These are phyloP conservation scores for Coboldia fuscipes DNA, from an alignment of 1,140 invertebrate genomes.

Conservation along the genomic window DNA sequence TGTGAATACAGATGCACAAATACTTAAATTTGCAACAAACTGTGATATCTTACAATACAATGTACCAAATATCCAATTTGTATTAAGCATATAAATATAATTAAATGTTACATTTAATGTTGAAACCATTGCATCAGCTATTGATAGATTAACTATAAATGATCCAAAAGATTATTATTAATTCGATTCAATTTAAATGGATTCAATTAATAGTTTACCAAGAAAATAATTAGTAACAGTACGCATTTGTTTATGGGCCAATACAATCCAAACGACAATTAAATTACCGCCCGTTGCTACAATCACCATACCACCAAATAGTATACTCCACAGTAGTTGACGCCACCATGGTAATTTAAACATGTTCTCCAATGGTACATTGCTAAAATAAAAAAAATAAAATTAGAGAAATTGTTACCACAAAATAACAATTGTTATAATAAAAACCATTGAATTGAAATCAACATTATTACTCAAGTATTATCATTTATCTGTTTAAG, in stretches of 20 bases:
- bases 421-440: no score
- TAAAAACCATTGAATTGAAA: no score
- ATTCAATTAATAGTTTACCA: constrained; percentile 25
- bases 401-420: no score
- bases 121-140: constrained; percentile 86
- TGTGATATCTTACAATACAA: constrained; percentile 87
- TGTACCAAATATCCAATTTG: constrained; percentile 83
- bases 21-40: constrained; percentile 78
- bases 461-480: no score
- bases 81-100: constrained; percentile 78
- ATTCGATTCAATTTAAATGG: background rate
- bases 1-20: constrained; percentile 84
- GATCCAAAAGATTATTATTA: constrained; percentile 6
- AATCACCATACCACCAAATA: constrained; percentile 72
- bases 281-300: constrained; percentile 83
- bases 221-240: constrained; percentile 93
- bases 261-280: constrained; percentile 88
- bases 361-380: no score
- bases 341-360: constrained; percentile 71
- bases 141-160: constrained; percentile 64
- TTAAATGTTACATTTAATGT: constrained; percentile 87
- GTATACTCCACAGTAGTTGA: constrained; percentile 60
- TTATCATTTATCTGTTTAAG: no score
- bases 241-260: constrained; percentile 79
- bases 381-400: no score